Percentiles rank a stretch among this genome's conserved stretches.
phyloP scores from a whole-genome alignment of 2,888 invertebrate species.

The Pristionchus japonicus region DNA sequence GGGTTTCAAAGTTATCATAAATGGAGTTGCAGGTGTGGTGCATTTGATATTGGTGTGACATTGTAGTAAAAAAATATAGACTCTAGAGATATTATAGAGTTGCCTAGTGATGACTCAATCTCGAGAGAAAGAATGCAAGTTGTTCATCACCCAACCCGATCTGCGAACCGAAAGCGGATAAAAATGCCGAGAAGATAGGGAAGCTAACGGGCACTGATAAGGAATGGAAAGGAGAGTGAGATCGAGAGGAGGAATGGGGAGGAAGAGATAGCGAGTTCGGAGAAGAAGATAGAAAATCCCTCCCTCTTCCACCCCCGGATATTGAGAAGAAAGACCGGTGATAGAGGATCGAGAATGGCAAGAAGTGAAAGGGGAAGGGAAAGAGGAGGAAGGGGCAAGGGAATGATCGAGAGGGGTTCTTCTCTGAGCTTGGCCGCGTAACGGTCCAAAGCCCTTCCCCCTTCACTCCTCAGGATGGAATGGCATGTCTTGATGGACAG shows the following conservation, averaged over 20 bases:
- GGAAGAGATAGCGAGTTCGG: conserved; percentile 36
- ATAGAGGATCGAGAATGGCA: conserved; percentile 31
- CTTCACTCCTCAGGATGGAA: neutral
- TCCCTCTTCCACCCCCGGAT: neutral
- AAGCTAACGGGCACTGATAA: conserved; percentile 22
- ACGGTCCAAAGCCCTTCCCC: neutral
- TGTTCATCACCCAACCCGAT: neutral
- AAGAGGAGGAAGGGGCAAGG: neutral
- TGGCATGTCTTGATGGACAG: conserved; percentile 6
- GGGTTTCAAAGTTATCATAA: no score
- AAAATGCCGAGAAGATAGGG: neutral
- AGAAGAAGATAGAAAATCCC: conserved; percentile 2
- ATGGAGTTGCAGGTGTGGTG: no score
- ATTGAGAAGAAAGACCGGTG: conserved; percentile 20
- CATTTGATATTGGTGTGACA: no score
- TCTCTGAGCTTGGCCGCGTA: neutral
- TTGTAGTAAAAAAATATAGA: no score
- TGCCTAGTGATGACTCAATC: neutral
- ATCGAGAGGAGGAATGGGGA: neutral
- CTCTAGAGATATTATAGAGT: neutral
- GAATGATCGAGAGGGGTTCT: neutral
- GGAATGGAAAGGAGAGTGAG: conserved; percentile 35
- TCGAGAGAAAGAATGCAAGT: neutral
- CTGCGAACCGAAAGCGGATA: neutral
- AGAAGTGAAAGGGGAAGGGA: neutral